phyloP scores from a whole-genome alignment of 2,888 invertebrate genomes.

The Drosophila neonasuta region DNA sequence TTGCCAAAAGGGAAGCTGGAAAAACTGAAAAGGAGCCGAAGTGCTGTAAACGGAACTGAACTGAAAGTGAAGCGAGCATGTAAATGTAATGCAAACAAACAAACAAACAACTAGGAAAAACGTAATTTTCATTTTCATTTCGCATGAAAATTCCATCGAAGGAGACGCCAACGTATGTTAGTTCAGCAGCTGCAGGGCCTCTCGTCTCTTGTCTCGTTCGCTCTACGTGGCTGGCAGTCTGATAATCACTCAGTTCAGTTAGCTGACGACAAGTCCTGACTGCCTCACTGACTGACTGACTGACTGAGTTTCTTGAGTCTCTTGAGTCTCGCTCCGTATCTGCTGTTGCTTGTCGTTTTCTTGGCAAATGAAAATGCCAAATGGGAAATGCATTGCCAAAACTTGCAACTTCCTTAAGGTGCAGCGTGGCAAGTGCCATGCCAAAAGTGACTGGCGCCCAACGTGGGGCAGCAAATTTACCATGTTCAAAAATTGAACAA shows the following conservation, averaged over 20 bases:
- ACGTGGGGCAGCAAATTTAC: neutral
- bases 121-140: constrained; percentile 57
- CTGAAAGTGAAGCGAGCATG: constrained; percentile 39
- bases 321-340: too few species aligned
- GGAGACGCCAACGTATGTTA: neutral
- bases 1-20: constrained; percentile 3
- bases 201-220: neutral
- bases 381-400: constrained; percentile 11
- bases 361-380: constrained; percentile 37
- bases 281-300: constrained; percentile 20
- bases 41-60: neutral
- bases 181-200: constrained; percentile 6
- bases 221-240: constrained; percentile 44
- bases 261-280: constrained; percentile 61
- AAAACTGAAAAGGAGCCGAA: neutral
- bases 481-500: too few species aligned
- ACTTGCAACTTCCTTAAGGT: constrained; percentile 21
- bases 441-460: constrained; percentile 6
- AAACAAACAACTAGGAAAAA: constrained; percentile 41
- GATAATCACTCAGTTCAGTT: constrained; percentile 66
- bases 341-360: constrained; percentile 1
- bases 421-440: neutral
- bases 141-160: constrained; percentile 24
- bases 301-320: too few species aligned
- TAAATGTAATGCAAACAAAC: constrained; percentile 56